Percentiles rank a stretch among this genome's conserved stretches.
These are phyloP conservation scores for Alcedo atthis DNA, from an alignment of 2,797 vertebrate species.

Conservation along the genomic window DNA sequence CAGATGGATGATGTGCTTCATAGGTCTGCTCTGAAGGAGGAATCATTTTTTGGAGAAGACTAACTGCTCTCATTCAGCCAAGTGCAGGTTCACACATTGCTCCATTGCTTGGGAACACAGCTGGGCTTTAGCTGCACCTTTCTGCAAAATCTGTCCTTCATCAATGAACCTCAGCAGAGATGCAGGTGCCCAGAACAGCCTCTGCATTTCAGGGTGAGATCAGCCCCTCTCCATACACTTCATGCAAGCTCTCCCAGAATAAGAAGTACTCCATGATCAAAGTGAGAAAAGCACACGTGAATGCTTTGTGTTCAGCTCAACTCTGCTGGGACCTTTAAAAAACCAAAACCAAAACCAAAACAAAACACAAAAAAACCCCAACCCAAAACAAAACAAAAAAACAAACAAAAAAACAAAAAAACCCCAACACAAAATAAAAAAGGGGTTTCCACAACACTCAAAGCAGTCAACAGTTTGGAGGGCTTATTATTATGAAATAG, in stretches of 20 bases:
- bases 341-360: background rate
- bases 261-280: background rate
- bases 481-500: background rate
- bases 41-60: background rate
- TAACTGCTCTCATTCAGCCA: background rate
- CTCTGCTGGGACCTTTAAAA: background rate
- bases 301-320: background rate
- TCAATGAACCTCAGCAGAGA: background rate
- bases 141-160: background rate
- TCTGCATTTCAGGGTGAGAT: background rate
- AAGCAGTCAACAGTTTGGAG: background rate
- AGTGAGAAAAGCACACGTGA: rapidly evolving
- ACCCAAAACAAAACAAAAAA: background rate
- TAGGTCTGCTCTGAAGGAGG: background rate
- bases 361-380: background rate
- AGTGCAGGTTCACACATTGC: background rate
- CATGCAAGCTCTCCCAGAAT: background rate
- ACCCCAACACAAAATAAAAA: background rate
- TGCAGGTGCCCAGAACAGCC: background rate
- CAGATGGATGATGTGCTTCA: background rate
- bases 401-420: background rate
- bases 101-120: background rate
- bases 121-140: background rate
- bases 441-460: background rate
- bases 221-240: background rate